Conservation (phyloP, 1,140 invertebrate genomes). For the Megalopta genalis region DNA sequence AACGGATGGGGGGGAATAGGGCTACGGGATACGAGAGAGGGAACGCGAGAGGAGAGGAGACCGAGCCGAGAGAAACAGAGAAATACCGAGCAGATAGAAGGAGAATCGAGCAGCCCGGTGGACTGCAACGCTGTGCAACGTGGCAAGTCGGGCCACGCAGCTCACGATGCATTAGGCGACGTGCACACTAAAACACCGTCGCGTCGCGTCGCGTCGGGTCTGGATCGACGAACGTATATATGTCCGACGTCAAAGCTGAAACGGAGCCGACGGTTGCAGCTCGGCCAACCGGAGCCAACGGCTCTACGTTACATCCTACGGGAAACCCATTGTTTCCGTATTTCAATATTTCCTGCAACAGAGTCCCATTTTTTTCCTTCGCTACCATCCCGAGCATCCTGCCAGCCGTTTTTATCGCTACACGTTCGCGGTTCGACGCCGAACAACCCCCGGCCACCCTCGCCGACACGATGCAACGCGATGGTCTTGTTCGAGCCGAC, state of each 20-base stretch:
- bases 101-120: constrained; percentile 25
- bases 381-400: too few species aligned
- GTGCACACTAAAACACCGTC: constrained; percentile 30
- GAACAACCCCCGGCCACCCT: neutral
- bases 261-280: neutral
- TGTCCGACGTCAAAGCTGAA: constrained; percentile 5
- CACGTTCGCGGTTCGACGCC: neutral
- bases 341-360: constrained; percentile 35
- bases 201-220: neutral
- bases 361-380: neutral
- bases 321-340: constrained; percentile 27
- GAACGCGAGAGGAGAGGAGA: neutral
- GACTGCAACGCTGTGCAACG: constrained; percentile 34
- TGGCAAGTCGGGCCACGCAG: constrained; percentile 16
- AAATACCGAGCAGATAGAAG: constrained; percentile 10
- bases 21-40: neutral
- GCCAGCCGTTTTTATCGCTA: neutral
- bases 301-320: constrained; percentile 4
- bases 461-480: neutral
- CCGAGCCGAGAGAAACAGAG: neutral
- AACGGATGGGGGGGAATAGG: too few species aligned
- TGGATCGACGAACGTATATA: constrained; percentile 8
- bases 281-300: neutral
- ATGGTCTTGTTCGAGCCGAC: neutral
- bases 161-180: constrained; percentile 55